Percentiles rank a stretch among this genome's conserved stretches.
phyloP scores from a whole-genome alignment of 2,888 invertebrate genomes.

The Limnephilus auricula region DNA sequence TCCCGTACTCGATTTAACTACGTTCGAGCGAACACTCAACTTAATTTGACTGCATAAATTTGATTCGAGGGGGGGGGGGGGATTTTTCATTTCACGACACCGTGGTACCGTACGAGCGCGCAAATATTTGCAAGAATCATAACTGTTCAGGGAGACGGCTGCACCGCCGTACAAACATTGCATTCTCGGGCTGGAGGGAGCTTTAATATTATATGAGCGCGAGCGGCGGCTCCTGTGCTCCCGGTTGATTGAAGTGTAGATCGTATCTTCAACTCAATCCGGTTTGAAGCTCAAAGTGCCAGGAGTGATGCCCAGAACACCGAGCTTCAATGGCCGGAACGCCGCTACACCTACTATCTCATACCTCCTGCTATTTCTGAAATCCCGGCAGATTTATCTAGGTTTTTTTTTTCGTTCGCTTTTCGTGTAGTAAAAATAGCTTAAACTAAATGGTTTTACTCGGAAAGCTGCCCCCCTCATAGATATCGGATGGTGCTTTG shows the following conservation, averaged over 20 bases:
- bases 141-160: slow-evolving; percentile 21
- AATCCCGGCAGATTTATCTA: slow-evolving; percentile 17
- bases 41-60: slow-evolving; percentile 26
- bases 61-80: not conserved
- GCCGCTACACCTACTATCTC: not conserved
- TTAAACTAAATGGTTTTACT: not conserved
- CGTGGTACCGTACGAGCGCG: not conserved
- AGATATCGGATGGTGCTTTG: too few relatives aligned
- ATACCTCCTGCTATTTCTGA: not conserved
- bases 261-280: slow-evolving; percentile 60
- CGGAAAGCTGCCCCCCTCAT: not conserved
- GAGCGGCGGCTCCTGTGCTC: not conserved
- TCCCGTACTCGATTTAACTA: slow-evolving; percentile 13
- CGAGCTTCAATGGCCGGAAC: slow-evolving; percentile 14
- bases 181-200: not conserved
- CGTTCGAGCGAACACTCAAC: slow-evolving; percentile 33
- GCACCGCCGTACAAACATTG: slow-evolving; percentile 35
- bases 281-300: slow-evolving; percentile 54
- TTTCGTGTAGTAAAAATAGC: not conserved
- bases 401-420: not conserved
- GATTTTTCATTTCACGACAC: slow-evolving; percentile 33
- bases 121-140: slow-evolving; percentile 43
- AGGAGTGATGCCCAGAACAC: slow-evolving; percentile 30
- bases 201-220: slow-evolving; percentile 20
- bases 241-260: slow-evolving; percentile 62